These are phyloP conservation scores for Lepilemur septentrionalis DNA, from an alignment of 2,797 vertebrate species.

Conservation along the genomic window DNA sequence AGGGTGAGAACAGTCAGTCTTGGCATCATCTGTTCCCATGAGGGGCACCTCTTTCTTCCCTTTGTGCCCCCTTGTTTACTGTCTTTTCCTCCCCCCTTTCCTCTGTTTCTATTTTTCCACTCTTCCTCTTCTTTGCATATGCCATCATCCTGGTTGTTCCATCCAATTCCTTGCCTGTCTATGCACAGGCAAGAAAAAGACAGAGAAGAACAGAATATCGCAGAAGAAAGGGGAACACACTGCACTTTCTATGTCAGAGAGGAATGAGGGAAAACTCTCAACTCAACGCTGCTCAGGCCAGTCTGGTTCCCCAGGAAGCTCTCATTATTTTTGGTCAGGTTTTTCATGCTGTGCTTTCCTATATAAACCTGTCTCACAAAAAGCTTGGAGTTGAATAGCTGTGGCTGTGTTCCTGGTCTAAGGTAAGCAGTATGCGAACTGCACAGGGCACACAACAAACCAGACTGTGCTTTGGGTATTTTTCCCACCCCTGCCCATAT, in stretches of 20 bases:
- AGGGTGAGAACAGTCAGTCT: not conserved
- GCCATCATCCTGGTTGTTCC: too few species aligned
- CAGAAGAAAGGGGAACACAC: accelerated
- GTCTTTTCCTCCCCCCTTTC: not conserved
- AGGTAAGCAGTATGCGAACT: not conserved
- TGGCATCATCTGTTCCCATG: accelerated
- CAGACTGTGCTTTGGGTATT: not conserved
- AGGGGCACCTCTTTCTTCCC: not conserved
- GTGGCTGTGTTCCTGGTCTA: not conserved
- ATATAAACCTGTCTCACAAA: not conserved
- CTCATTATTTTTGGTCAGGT: not conserved
- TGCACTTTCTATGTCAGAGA: too few species aligned
- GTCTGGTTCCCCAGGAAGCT: not conserved
- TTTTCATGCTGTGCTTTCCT: not conserved
- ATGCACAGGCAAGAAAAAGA: accelerated
- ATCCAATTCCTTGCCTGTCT: not conserved
- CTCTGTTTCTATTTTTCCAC: not conserved
- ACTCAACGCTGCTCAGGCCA: not conserved
- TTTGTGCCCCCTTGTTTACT: not conserved
- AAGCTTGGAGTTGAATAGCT: not conserved
- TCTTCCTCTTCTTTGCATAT: not conserved
- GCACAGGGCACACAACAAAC: too few species aligned
- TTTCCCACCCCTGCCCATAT: accelerated
- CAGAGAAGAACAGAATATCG: accelerated
- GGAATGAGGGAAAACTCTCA: not conserved